These are phyloP conservation scores for Parotocinclus haroldoi DNA, from an alignment of 2,797 vertebrate species.

Conservation along the genomic window DNA sequence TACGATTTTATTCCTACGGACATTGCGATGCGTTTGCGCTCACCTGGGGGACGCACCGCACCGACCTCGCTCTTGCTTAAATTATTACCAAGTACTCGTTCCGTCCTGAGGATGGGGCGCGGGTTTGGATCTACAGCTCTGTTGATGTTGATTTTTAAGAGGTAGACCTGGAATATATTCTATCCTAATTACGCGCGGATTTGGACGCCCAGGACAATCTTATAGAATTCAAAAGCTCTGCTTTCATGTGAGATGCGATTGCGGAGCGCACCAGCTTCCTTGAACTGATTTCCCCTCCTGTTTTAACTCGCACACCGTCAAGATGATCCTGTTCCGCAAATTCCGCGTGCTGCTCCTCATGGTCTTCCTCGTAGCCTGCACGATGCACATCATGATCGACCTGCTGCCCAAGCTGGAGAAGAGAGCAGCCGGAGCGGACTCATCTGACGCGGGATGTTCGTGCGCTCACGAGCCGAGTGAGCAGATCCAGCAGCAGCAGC, in stretches of 20 bases:
- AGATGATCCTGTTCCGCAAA: conserved; percentile 88
- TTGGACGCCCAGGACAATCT: neutral
- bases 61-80: neutral
- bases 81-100: neutral
- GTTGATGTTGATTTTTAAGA: too few relatives aligned
- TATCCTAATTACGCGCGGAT: neutral
- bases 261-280: conserved; percentile 30
- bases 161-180: too few relatives aligned
- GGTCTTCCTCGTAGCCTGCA: conserved; percentile 89
- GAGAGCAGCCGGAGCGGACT: conserved; percentile 66
- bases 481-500: conserved; percentile 55
- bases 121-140: conserved; percentile 9
- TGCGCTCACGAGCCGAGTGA: conserved; percentile 76
- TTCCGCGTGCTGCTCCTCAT: conserved; percentile 87
- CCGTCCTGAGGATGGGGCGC: neutral
- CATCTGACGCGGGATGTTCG: conserved; percentile 75
- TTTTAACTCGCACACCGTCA: conserved; percentile 42
- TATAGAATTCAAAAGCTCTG: too few relatives aligned
- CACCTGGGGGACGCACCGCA: too few relatives aligned
- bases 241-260: too few relatives aligned
- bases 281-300: neutral
- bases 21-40: too few relatives aligned
- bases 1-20: too few relatives aligned
- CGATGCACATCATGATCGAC: conserved; percentile 94
- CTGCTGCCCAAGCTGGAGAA: conserved; percentile 87